Conservation (phyloP, 2,888 invertebrate genomes). For the Polydrusus cervinus region DNA sequence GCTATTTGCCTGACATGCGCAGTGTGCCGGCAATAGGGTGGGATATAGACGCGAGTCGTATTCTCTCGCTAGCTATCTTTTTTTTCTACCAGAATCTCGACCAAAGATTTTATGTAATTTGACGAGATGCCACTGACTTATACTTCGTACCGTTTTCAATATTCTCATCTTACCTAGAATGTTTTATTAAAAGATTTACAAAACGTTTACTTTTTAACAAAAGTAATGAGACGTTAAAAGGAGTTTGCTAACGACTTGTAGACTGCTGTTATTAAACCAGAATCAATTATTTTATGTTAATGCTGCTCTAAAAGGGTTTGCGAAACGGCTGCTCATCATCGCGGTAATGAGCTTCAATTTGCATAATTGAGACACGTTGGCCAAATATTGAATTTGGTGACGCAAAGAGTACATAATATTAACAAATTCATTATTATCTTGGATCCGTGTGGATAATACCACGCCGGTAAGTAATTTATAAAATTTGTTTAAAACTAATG, state of each 20-base stretch:
- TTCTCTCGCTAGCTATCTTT: too few species aligned
- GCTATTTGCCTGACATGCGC: too few species aligned
- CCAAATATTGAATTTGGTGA: slow-evolving; percentile 7
- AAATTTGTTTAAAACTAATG: too few species aligned
- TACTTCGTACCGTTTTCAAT: not conserved
- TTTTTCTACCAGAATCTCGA: too few species aligned
- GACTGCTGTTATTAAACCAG: slow-evolving; percentile 2
- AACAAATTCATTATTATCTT: too few species aligned
- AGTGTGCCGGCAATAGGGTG: too few species aligned
- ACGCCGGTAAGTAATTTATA: too few species aligned
- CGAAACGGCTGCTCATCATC: slow-evolving; percentile 9
- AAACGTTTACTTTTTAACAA: not conserved
- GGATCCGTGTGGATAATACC: too few species aligned
- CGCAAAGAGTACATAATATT: not conserved
- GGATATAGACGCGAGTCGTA: too few species aligned
- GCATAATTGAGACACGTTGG: slow-evolving; percentile 6
- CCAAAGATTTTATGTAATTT: too few species aligned
- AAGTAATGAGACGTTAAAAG: slow-evolving; percentile 17
- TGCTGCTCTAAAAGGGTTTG: slow-evolving; percentile 7
- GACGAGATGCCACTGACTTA: too few species aligned
- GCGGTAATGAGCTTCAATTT: slow-evolving; percentile 10
- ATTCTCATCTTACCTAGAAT: not conserved
- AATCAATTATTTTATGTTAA: slow-evolving; percentile 16
- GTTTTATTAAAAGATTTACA: not conserved
- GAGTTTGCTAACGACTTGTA: not conserved